Evolutionary conservation across 2,113 vertebrate genomes (phyloP).

Genomic region (Nycticryphes semicollaris): DNA sequence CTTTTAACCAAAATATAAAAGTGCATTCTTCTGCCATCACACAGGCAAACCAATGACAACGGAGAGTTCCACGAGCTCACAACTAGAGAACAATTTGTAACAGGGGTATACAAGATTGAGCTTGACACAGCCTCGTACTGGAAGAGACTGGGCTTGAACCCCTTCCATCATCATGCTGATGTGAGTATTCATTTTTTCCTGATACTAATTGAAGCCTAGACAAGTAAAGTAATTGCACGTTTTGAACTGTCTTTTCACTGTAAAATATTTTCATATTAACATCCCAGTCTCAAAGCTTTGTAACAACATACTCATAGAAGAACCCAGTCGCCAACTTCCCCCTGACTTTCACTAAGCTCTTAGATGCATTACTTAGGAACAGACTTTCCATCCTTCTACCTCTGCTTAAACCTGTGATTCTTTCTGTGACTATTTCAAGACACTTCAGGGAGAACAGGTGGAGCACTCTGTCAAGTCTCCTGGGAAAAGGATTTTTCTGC

Average conservation of each 20-base stretch:
- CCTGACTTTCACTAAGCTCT: not conserved
- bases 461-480: not conserved
- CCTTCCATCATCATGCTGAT: constrained; percentile 78
- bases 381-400: not conserved
- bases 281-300: not conserved
- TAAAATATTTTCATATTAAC: not conserved
- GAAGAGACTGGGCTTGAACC: constrained; percentile 68
- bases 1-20: not conserved
- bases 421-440: not conserved
- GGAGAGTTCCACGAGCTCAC: constrained; percentile 75
- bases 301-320: not conserved
- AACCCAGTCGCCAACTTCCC: not conserved
- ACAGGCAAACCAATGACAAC: constrained; percentile 65
- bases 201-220: too few species aligned
- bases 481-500: not conserved
- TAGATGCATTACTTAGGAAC: not conserved
- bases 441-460: not conserved
- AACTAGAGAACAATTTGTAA: constrained; percentile 72
- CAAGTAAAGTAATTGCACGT: too few species aligned
- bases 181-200: constrained; percentile 63
- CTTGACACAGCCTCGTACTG: constrained; percentile 79
- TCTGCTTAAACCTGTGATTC: not conserved
- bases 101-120: constrained; percentile 77
- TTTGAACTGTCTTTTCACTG: not conserved
- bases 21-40: not conserved